Percentiles rank a stretch among this genome's conserved stretches.
These are phyloP conservation scores for Scaptomyza tumidula DNA, from an alignment of 2,888 invertebrate species.

Conservation along the genomic window DNA sequence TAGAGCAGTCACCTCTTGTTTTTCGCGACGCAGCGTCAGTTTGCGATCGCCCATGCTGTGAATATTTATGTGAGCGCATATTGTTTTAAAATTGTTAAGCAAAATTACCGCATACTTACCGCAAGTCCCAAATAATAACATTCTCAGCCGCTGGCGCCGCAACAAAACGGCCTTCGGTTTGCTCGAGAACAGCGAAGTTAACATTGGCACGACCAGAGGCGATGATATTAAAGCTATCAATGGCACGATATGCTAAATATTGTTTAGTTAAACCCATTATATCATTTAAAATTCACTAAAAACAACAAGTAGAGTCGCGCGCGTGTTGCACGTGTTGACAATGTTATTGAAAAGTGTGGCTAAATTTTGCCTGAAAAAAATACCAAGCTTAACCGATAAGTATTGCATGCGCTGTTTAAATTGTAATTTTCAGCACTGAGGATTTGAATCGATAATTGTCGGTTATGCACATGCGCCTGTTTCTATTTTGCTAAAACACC, in stretches of 20 bases:
- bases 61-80: neutral
- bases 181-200: constrained; percentile 90
- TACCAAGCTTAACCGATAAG: constrained; percentile 31
- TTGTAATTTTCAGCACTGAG: constrained; percentile 8
- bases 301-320: constrained; percentile 29
- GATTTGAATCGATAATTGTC: constrained; percentile 23
- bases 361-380: constrained; percentile 34
- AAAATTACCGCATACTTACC: constrained; percentile 86
- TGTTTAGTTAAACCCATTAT: constrained; percentile 96
- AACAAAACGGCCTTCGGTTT: constrained; percentile 92
- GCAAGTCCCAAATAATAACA: constrained; percentile 96
- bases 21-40: constrained; percentile 91
- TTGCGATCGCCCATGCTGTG: constrained; percentile 86
- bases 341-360: constrained; percentile 32
- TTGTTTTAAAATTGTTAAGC: neutral
- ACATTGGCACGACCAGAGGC: constrained; percentile 92
- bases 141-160: constrained; percentile 97
- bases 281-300: constrained; percentile 43
- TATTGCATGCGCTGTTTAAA: neutral
- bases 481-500: constrained; percentile 32
- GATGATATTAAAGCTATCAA: constrained; percentile 95
- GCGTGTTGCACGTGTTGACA: constrained; percentile 65
- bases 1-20: constrained; percentile 91
- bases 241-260: constrained; percentile 94
- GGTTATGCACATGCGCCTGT: constrained; percentile 58